These are phyloP conservation scores for Campoplex nolae DNA, from an alignment of 2,888 invertebrate species.

Conservation along the genomic window DNA sequence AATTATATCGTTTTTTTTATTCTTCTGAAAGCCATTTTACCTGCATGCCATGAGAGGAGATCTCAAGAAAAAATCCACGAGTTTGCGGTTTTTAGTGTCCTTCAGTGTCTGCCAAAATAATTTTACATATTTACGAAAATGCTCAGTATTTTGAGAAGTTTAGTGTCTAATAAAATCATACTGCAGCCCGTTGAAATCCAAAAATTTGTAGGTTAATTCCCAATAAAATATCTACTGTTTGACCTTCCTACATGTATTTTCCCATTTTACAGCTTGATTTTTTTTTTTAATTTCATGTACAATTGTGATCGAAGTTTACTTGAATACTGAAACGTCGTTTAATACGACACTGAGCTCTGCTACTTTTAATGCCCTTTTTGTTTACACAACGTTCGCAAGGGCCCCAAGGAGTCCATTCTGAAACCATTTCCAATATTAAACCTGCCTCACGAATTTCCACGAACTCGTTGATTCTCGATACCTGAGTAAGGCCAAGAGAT, in stretches of 20 bases:
- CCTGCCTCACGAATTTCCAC: constrained; percentile 83
- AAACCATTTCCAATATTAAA: constrained; percentile 84
- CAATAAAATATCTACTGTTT: too few species aligned
- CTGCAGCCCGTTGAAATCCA: too few species aligned
- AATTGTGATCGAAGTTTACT: constrained; percentile 34
- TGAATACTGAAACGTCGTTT: constrained; percentile 76
- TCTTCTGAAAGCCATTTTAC: constrained; percentile 66
- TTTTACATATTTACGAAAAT: background rate
- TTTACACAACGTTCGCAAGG: constrained; percentile 85
- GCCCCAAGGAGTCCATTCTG: constrained; percentile 86
- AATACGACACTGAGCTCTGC: constrained; percentile 86
- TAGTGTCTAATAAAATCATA: too few species aligned
- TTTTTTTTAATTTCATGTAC: background rate
- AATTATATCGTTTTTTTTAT: background rate
- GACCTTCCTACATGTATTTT: too few species aligned
- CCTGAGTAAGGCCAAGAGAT: constrained; percentile 69
- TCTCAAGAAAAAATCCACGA: constrained; percentile 75
- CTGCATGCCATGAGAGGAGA: constrained; percentile 80
- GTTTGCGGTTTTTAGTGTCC: constrained; percentile 56
- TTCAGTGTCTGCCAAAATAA: constrained; percentile 37
- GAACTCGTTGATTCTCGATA: constrained; percentile 84
- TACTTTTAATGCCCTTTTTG: constrained; percentile 82
- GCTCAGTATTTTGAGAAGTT: too few species aligned
- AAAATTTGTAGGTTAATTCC: too few species aligned
- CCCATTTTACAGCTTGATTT: background rate